phyloP scores from a whole-genome alignment of 2,888 invertebrate species.

The Pristionchus arcanus region DNA sequence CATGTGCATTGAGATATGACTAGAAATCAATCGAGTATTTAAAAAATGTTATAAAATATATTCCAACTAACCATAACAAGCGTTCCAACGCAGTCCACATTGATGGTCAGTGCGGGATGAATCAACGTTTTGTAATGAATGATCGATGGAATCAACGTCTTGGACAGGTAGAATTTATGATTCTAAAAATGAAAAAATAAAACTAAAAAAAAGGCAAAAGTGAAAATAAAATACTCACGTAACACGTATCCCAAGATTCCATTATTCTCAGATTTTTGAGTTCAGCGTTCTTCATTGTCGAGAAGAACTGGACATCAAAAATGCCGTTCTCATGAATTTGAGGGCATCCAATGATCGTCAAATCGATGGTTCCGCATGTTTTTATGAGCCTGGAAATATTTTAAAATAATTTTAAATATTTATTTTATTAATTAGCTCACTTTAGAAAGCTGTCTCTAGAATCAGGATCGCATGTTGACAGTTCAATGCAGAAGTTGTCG shows the following conservation, averaged over 20 bases:
- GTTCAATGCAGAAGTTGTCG: not conserved
- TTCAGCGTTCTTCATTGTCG: not conserved
- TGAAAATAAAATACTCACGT: not conserved
- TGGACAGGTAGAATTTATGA: not conserved
- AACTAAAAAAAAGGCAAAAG: not conserved
- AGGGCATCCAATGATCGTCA: not conserved
- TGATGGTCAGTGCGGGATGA: not conserved
- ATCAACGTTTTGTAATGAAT: not conserved
- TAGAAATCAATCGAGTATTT: not conserved
- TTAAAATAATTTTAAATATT: too few relatives aligned
- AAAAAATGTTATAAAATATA: not conserved
- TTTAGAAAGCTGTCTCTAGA: not conserved
- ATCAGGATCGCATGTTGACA: not conserved
- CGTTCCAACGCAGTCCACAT: not conserved
- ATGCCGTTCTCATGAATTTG: not conserved
- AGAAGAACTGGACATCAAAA: not conserved
- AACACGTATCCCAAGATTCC: not conserved
- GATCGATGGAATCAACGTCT: not conserved
- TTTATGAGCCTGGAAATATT: not conserved
- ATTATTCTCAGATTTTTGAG: not conserved
- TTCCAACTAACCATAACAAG: not conserved
- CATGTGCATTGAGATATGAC: not conserved
- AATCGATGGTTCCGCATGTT: not conserved
- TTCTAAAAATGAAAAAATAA: not conserved
- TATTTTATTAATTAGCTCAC: not conserved